Evolutionary conservation across 2,113 vertebrate genomes (phyloP).

Genomic region (Apodemus sylvaticus): DNA sequence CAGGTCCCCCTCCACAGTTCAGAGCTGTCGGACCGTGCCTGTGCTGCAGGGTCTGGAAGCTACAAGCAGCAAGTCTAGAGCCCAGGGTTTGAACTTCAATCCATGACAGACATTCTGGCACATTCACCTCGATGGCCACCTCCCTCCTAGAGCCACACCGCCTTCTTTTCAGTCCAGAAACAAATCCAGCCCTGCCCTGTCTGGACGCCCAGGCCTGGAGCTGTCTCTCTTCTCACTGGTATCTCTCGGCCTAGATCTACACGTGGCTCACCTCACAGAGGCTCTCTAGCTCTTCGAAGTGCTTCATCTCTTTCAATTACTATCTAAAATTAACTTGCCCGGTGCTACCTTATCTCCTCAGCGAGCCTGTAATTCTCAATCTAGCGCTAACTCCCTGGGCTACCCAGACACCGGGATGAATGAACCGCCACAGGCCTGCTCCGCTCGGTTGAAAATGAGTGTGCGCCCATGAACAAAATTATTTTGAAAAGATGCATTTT

Average conservation of each 20-base stretch:
- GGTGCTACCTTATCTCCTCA: not conserved
- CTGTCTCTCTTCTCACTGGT: not conserved
- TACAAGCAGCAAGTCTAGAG: no score
- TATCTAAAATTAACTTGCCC: not conserved
- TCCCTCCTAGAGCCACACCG: not conserved
- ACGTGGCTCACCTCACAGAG: not conserved
- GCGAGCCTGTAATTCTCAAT: not conserved
- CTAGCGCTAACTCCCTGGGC: not conserved
- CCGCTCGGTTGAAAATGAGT: not conserved
- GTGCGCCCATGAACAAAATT: not conserved
- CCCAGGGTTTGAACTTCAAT: not conserved
- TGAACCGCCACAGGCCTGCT: not conserved
- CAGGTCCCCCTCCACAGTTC: not conserved
- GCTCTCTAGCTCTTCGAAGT: not conserved
- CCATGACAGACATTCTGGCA: not conserved
- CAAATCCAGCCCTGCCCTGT: not conserved
- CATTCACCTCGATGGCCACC: not conserved
- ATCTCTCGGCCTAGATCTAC: not conserved
- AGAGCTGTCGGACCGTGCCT: not conserved
- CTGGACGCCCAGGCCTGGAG: not conserved
- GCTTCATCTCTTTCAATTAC: not conserved
- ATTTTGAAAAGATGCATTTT: slow-evolving; percentile 6
- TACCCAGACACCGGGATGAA: not conserved
- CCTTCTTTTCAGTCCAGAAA: not conserved
- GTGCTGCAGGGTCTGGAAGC: no score